Base-by-base conservation (phyloP, 2,797 vertebrate genomes). In the Pteropus rufus region DNA sequence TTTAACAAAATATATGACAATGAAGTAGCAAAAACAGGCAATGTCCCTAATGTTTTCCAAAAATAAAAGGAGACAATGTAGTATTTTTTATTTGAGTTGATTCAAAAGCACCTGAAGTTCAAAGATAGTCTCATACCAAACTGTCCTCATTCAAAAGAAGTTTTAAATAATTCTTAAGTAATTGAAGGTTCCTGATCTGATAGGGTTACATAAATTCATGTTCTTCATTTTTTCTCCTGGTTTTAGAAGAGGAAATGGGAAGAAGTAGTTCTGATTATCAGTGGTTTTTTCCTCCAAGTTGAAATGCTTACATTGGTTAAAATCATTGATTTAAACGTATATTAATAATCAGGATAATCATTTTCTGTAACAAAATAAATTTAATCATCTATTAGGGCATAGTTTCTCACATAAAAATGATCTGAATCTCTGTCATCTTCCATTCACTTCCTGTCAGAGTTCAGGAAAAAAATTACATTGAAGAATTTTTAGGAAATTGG, bases 1-100 rank as follows among this genome's bases (percentile, higher is more conserved):
- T 94, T 97, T 93, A 96, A 94, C 34, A 93, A 95, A 96, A 92
- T 89, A 94, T 60, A 93, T 86, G 84, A 88, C 67, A 93, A 92
- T 52, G 69, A 94, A 90, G 65, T 84, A 96, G 94, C 46, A 87
- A 84, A 94, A 96, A 86, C 18, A 93, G 80, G 81, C 41, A 89
- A 91, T 31, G 12, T 39, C 58, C 15, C 19, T 82, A 95, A 64
- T 91, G 60, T 95, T 96, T 94, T 83, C 52, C 73, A 62, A 94
- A 88, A 85, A 76, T 89, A 94, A 96, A 91, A 73, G 19, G 3
- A 82, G 56, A 90, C 5, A 94, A 77, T 36, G 65, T 2, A 80
- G 10, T 44, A 62, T 60, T 89, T 97, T 94, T 83, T 26, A 76
- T 92, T 88, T 39, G 18, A 80, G 65, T 77, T 92, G 67, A 85